Conservation (phyloP, 2,113 vertebrate species). For the Calonectris borealis region DNA sequence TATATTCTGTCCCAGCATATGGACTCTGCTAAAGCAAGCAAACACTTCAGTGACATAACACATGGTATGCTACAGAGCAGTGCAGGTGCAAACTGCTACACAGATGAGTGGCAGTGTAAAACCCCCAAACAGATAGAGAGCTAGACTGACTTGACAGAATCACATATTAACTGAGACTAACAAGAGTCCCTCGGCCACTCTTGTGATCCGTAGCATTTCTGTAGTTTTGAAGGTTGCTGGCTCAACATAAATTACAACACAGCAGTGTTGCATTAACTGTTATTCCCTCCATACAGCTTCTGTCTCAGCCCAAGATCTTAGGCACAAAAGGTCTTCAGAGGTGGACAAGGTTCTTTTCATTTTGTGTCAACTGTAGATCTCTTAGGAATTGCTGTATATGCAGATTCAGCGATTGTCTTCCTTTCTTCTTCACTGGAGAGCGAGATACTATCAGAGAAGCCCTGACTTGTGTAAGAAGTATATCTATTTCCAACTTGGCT, state of each 20-base stretch:
- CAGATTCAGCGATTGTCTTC: not conserved
- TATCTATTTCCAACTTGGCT: not conserved
- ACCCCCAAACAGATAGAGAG: not conserved
- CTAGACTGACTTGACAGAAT: not conserved
- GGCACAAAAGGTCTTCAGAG: not conserved
- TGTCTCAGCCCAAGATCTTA: not conserved
- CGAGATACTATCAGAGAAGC: not conserved
- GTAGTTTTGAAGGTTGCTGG: not conserved
- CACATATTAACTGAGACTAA: not conserved
- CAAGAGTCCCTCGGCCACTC: not conserved
- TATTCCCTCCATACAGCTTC: not conserved
- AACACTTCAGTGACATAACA: not conserved
- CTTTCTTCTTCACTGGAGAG: not conserved
- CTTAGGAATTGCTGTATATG: not conserved
- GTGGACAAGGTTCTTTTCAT: not conserved
- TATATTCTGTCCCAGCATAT: not conserved
- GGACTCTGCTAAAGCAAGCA: not conserved
- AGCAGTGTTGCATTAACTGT: not conserved
- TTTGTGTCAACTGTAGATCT: not conserved
- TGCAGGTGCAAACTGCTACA: not conserved
- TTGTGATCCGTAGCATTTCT: not conserved
- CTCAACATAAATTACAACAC: not conserved
- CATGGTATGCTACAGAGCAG: not conserved
- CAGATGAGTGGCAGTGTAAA: not conserved
- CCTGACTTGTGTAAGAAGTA: not conserved